These are phyloP conservation scores for Prolemur simus DNA, from an alignment of 2,113 vertebrate genomes.

Conservation along the genomic window DNA sequence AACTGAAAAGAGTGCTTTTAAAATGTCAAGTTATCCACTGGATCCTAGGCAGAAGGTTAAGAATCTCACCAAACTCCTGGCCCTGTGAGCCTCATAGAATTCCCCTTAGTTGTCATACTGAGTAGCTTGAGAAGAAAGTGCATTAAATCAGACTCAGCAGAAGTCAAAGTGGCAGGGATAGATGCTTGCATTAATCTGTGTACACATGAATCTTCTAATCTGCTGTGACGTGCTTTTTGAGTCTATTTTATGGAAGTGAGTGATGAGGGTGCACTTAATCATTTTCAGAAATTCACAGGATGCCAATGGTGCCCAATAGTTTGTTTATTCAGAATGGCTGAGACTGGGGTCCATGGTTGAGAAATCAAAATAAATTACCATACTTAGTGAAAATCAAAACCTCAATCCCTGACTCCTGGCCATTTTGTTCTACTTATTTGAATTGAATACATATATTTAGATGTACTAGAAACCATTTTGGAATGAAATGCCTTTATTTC, in stretches of 20 bases:
- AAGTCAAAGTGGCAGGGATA: background rate
- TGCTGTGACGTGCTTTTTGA: background rate
- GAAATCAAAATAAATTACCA: background rate
- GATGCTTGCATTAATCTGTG: background rate
- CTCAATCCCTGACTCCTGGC: rapidly evolving
- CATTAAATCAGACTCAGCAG: background rate
- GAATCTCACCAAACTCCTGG: background rate
- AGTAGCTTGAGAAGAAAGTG: background rate
- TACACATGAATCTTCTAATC: background rate
- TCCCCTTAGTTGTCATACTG: background rate
- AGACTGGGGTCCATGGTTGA: background rate
- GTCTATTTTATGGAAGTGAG: background rate
- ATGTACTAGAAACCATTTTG: background rate
- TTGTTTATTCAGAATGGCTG: background rate
- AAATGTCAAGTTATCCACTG: background rate
- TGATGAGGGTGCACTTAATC: background rate
- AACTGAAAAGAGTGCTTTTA: conserved; percentile 5
- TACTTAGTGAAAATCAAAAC: background rate
- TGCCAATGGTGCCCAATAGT: background rate
- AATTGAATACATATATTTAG: background rate
- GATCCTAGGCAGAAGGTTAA: background rate
- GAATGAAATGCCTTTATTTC: background rate
- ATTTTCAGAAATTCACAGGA: background rate
- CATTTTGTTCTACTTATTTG: background rate
- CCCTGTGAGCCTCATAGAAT: background rate